These are phyloP conservation scores for Malaclemys terrapin DNA, from an alignment of 2,113 vertebrate species.

Conservation along the genomic window DNA sequence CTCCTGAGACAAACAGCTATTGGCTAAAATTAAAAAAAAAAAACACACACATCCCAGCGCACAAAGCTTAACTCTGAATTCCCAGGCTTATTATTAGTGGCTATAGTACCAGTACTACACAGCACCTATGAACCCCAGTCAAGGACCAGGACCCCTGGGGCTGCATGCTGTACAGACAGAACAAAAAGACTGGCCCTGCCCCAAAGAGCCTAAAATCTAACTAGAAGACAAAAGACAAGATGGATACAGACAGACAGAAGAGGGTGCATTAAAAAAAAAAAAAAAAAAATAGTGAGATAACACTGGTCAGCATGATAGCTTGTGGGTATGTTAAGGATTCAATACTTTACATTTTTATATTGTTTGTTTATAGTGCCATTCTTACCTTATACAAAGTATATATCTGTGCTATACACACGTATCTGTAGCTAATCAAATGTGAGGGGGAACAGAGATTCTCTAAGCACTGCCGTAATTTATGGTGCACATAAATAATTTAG, in stretches of 20 bases:
- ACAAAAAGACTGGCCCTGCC: background rate
- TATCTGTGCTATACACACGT: background rate
- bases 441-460: background rate
- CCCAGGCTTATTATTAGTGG: background rate
- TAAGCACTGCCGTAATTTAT: background rate
- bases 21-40: background rate
- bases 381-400: too few relatives aligned
- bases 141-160: background rate
- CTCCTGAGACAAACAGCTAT: background rate
- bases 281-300: too few relatives aligned
- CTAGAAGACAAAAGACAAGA: background rate
- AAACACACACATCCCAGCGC: background rate
- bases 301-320: too few relatives aligned
- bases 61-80: background rate
- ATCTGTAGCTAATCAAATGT: background rate
- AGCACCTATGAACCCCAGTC: too few relatives aligned
- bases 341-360: too few relatives aligned
- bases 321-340: too few relatives aligned
- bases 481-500: too few relatives aligned
- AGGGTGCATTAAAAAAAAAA: background rate
- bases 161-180: background rate
- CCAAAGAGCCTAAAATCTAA: background rate
- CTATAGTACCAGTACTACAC: background rate
- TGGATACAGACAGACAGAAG: background rate
- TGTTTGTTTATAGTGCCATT: background rate